These are phyloP conservation scores for Siniperca obscura DNA, from an alignment of 2,797 vertebrate species.

Conservation along the genomic window DNA sequence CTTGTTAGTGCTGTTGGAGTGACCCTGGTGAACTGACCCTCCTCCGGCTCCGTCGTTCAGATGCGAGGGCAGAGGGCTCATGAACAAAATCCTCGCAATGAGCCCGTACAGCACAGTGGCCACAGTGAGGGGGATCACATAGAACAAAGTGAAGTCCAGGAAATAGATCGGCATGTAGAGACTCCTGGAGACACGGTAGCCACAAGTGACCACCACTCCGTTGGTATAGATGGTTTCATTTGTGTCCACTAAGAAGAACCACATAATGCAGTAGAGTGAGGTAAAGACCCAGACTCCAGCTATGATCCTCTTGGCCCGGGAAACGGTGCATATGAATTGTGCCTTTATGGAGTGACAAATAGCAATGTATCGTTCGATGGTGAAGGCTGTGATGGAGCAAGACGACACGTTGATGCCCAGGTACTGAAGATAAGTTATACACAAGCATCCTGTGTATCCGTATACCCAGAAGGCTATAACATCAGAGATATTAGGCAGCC, in stretches of 20 bases:
- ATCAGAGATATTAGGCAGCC: constrained; percentile 90
- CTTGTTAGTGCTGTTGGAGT: constrained; percentile 72
- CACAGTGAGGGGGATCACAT: constrained; percentile 85
- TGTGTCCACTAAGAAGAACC: constrained; percentile 93
- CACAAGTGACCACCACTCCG: constrained; percentile 87
- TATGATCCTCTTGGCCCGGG: constrained; percentile 90
- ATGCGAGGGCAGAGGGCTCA: constrained; percentile 82
- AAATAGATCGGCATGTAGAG: constrained; percentile 93
- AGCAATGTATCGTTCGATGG: constrained; percentile 91
- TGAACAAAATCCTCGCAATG: constrained; percentile 88
- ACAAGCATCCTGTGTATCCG: constrained; percentile 89
- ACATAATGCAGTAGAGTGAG: constrained; percentile 90
- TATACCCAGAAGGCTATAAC: constrained; percentile 90
- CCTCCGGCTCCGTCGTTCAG: constrained; percentile 77
- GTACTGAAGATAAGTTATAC: constrained; percentile 93
- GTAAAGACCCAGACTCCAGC: constrained; percentile 90
- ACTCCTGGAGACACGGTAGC: constrained; percentile 89
- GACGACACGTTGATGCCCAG: constrained; percentile 91
- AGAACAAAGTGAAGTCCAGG: constrained; percentile 91
- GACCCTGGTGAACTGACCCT: constrained; percentile 82
- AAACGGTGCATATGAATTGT: constrained; percentile 89
- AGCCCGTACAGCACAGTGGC: constrained; percentile 88
- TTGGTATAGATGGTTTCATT: constrained; percentile 86
- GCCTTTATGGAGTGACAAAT: constrained; percentile 92
- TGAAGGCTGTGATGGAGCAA: constrained; percentile 92